Conservation (phyloP, 2,113 vertebrate species). For the Poecilia latipinna region DNA sequence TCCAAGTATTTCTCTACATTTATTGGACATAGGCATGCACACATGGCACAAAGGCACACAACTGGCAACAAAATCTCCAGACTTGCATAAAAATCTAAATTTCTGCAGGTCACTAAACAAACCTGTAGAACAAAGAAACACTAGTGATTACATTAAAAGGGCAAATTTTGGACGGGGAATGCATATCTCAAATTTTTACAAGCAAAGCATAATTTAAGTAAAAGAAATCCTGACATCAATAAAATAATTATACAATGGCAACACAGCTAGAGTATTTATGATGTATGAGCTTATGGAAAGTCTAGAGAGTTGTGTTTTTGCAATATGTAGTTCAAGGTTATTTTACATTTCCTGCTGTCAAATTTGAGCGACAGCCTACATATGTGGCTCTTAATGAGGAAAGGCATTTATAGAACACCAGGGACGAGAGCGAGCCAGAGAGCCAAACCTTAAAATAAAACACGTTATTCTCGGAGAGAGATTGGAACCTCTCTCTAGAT, state of each 20-base stretch:
- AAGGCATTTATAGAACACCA: constrained; percentile 71
- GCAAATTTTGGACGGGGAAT: not conserved
- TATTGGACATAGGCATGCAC: too few relatives aligned
- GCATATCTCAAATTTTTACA: constrained; percentile 23
- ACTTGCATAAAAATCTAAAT: not conserved
- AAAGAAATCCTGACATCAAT: not conserved
- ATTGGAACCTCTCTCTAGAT: constrained; percentile 56
- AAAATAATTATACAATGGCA: not conserved
- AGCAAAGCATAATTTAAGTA: not conserved
- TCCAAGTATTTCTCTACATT: not conserved
- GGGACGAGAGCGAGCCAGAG: constrained; percentile 63
- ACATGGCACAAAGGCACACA: too few relatives aligned
- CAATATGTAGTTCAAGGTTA: constrained; percentile 79
- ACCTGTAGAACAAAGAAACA: not conserved
- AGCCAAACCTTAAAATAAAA: constrained; percentile 78
- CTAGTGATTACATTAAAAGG: not conserved
- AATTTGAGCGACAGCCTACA: constrained; percentile 76
- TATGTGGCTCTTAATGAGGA: constrained; percentile 76
- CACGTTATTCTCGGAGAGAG: constrained; percentile 65
- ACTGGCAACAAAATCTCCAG: not conserved
- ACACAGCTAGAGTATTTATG: not conserved
- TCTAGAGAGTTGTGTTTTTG: constrained; percentile 29
- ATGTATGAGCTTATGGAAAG: not conserved
- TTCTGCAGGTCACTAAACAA: not conserved
- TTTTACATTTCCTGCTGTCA: constrained; percentile 67